Base-by-base conservation (phyloP, 1,140 invertebrate species). In the Penaeus indicus region DNA sequence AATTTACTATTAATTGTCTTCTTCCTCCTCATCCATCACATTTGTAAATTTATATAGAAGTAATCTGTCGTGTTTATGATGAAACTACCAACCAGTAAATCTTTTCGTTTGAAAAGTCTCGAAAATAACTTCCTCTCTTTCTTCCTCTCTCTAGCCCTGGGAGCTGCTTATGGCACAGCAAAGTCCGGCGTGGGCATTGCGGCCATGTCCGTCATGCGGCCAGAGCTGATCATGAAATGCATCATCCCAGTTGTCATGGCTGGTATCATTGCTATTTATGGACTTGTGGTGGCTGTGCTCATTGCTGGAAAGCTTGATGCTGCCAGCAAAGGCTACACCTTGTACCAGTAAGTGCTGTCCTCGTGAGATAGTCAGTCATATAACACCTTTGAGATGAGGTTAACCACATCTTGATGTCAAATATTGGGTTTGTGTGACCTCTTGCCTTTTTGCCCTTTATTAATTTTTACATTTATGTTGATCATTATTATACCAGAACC, bases 181-280 rank as follows among this genome's bases (percentile, higher is more conserved):
- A 99, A 99, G 94, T 99, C 98, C 91, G 99, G 98, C 91, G 99
- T 98, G 89, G 99, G 99, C 94, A 99, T 99, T 93, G 98, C 99
- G 91, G 98, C 98, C 91, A 99, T 99, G 99, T 98, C 99, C 91
- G 98, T 99, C 91, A 99, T 99, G 97, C 94, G 98, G 94, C 99
- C 99, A 88, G 99, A 99, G 94, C 95, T 99, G 92, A 99, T 99
- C 93, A 99, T 99, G 98, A 99, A 99, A 94, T 99, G 97, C 92
- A 99, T 99, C 94, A 99, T 99, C 95, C 99, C 99, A 92, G 99
- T 99, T 92, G 98, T 99, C 94, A 99, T 99, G 99, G 99, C 98
- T 93, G 99, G 99, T 98, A 99, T 99, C 93, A 98, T 99, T 94
- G 99, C 98, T 94, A 99, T 99, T 94, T 99, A 99, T 93, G 99